A percentile compares a stretch with the other conserved stretches of the same genome.
These are phyloP conservation scores for Lithodes maja DNA, from an alignment of 2,888 invertebrate genomes.

Conservation along the genomic window DNA sequence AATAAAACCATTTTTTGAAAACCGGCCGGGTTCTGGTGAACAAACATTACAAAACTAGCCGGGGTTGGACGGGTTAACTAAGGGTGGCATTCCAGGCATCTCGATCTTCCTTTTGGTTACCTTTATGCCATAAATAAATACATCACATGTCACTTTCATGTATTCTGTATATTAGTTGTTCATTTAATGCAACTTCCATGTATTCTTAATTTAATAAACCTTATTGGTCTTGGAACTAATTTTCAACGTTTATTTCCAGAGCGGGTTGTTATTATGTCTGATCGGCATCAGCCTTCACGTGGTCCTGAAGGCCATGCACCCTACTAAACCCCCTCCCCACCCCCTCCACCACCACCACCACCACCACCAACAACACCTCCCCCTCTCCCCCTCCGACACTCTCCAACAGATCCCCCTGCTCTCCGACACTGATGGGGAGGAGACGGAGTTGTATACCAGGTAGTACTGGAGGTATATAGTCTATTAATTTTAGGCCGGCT, in stretches of 20 bases:
- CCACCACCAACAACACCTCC: conserved; percentile 24
- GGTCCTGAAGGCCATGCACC: conserved; percentile 59
- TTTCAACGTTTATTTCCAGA: conserved; percentile 24
- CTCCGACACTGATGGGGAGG: conserved; percentile 51
- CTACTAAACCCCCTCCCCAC: conserved; percentile 38
- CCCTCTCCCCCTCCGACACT: conserved; percentile 29
- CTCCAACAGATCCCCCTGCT: conserved; percentile 51
- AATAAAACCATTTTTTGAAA: too few species aligned
- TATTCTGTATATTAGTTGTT: too few species aligned
- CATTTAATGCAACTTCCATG: too few species aligned
- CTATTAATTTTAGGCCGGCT: background rate
- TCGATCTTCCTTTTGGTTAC: too few species aligned
- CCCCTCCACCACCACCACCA: background rate
- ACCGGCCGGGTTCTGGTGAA: too few species aligned
- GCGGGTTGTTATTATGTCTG: conserved; percentile 55
- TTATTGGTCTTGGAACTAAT: too few species aligned
- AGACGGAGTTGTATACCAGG: conserved; percentile 44
- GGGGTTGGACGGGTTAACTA: too few species aligned
- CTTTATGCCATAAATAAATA: too few species aligned
- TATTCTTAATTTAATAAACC: too few species aligned
- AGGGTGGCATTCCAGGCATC: too few species aligned
- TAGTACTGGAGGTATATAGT: conserved; percentile 10
- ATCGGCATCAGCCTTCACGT: conserved; percentile 66
- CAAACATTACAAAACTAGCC: too few species aligned
- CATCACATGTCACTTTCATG: too few species aligned